These are phyloP conservation scores for Drosophila gunungcola DNA, from an alignment of 1,140 invertebrate species.

Conservation along the genomic window DNA sequence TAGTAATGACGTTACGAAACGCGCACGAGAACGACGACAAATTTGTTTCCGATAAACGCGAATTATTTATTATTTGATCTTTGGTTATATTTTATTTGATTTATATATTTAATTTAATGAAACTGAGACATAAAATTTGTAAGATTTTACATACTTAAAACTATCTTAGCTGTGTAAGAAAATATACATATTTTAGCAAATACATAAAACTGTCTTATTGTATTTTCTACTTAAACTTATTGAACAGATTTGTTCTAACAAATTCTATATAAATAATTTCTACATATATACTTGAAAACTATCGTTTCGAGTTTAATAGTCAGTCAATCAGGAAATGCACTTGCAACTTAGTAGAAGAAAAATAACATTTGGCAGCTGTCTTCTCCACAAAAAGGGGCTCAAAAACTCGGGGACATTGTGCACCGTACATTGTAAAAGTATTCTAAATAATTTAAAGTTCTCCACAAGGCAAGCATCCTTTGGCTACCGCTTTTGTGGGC, in stretches of 20 bases:
- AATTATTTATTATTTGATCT: conserved; percentile 13
- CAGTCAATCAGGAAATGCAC: no score
- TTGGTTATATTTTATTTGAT: not conserved
- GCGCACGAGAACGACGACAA: conserved; percentile 19
- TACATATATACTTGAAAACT: no score
- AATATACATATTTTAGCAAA: no score
- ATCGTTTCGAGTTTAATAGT: no score
- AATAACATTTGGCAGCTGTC: conserved; percentile 23
- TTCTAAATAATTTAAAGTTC: conserved; percentile 76
- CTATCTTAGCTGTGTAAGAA: not conserved
- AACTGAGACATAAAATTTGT: not conserved
- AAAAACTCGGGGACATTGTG: conserved; percentile 3
- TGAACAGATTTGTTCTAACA: no score
- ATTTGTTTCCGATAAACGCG: conserved; percentile 39
- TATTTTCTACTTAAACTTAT: no score
- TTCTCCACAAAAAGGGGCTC: not conserved
- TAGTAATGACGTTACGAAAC: conserved; percentile 40
- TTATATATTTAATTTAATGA: not conserved
- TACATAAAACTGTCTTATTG: not conserved
- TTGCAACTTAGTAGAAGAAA: not conserved
- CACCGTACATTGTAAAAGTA: conserved; percentile 47
- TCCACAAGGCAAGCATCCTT: conserved; percentile 37
- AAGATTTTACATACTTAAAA: not conserved
- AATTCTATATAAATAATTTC: no score
- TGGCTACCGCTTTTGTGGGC: conserved; percentile 54